Percentiles rank a stretch among this genome's conserved stretches.
Conservation (phyloP, 2,113 vertebrate genomes). For the Cebus imitator region DNA sequence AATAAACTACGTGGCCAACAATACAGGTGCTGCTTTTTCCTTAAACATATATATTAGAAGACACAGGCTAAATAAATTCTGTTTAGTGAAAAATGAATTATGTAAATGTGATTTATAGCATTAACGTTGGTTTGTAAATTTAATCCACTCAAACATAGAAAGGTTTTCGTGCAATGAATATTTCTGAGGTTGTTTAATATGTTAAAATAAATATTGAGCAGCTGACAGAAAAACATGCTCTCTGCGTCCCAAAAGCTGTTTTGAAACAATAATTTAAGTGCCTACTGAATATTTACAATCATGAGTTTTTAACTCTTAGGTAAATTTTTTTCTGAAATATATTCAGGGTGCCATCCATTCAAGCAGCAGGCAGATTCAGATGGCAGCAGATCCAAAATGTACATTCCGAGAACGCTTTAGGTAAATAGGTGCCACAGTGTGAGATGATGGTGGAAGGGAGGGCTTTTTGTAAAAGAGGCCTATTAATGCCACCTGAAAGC, state of each 20-base stretch:
- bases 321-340: conserved; percentile 79
- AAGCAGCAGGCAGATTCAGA: conserved; percentile 54
- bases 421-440: conserved; percentile 2
- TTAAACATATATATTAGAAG: conserved; percentile 81
- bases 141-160: conserved; percentile 81
- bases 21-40: conserved; percentile 68
- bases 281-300: conserved; percentile 82
- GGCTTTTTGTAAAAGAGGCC: conserved; percentile 2
- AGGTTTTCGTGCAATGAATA: conserved; percentile 83
- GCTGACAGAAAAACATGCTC: conserved; percentile 79
- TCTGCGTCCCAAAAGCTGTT: conserved; percentile 78
- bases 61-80: conserved; percentile 77
- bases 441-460: not conserved
- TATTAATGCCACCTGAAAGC: not conserved
- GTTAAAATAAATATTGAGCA: conserved; percentile 85
- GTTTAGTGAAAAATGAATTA: conserved; percentile 80
- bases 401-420: conserved; percentile 22
- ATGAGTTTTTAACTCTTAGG: conserved; percentile 75
- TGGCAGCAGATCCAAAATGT: conserved; percentile 21
- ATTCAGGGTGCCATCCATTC: conserved; percentile 38
- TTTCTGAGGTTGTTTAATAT: conserved; percentile 81
- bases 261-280: conserved; percentile 80
- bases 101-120: conserved; percentile 85
- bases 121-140: conserved; percentile 83
- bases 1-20: conserved; percentile 74